Conservation (phyloP, 2,888 invertebrate species). For the Calameuta pallipes region DNA sequence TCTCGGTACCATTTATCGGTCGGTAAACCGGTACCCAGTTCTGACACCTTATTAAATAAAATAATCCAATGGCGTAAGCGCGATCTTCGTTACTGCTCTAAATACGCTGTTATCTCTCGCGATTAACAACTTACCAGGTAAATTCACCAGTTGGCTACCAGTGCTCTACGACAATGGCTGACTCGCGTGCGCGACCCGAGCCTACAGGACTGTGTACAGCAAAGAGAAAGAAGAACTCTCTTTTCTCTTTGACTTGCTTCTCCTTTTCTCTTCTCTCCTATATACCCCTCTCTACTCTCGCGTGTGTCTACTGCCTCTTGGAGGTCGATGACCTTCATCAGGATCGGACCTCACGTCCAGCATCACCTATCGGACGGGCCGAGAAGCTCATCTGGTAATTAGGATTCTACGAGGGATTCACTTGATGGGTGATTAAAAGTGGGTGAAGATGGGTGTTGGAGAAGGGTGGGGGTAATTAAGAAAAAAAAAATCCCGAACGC, state of each 20-base stretch:
- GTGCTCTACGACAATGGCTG: conserved; percentile 44
- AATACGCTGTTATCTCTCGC: background rate
- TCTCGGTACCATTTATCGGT: background rate
- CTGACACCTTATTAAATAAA: background rate
- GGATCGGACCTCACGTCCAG: conserved; percentile 56
- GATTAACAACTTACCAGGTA: background rate
- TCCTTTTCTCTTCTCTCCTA: conserved; percentile 2
- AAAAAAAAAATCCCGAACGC: conserved; percentile 5
- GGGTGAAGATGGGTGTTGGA: background rate
- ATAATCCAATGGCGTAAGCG: background rate
- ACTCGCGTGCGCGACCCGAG: conserved; percentile 40
- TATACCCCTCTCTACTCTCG: conserved; percentile 6
- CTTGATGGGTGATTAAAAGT: conserved; percentile 1
- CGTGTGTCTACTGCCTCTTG: conserved; percentile 17
- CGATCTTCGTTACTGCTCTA: background rate
- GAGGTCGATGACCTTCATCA: conserved; percentile 60
- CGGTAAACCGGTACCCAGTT: background rate
- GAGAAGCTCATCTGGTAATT: conserved; percentile 50
- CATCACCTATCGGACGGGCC: conserved; percentile 61
- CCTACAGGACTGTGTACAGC: conserved; percentile 24
- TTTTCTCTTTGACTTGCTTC: conserved; percentile 6
- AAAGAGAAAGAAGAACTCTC: conserved; percentile 30
- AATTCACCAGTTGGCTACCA: background rate
- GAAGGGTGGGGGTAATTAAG: conserved; percentile 17
- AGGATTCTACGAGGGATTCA: conserved; percentile 46